Evolutionary conservation across 2,113 vertebrate species (phyloP).

Genomic region (Zosterops borbonicus): DNA sequence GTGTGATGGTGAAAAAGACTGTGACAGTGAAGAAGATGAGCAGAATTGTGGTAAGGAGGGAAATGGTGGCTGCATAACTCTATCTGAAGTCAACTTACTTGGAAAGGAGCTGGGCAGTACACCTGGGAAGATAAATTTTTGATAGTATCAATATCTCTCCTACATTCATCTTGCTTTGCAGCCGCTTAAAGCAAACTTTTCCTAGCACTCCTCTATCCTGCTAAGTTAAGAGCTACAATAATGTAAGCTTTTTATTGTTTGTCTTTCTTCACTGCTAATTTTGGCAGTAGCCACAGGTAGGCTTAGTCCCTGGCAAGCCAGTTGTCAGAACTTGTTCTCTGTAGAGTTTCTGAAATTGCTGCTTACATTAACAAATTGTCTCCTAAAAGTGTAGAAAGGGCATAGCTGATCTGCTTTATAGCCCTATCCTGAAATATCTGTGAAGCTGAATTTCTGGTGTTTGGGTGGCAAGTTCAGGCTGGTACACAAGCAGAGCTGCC

Average conservation of each 20-base stretch:
- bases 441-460: neutral
- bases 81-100: neutral
- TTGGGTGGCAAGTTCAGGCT: neutral
- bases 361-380: neutral
- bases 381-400: neutral
- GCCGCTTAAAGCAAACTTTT: neutral
- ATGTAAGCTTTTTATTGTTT: neutral
- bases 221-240: neutral
- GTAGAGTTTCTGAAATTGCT: neutral
- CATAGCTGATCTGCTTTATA: neutral
- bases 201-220: neutral
- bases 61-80: neutral
- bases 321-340: neutral
- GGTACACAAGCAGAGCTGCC: neutral
- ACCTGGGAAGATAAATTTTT: neutral
- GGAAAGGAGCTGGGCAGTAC: neutral
- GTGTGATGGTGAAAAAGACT: constrained; percentile 95
- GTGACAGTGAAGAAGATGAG: constrained; percentile 93
- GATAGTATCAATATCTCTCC: neutral
- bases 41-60: constrained; percentile 88
- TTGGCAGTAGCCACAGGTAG: neutral
- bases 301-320: neutral
- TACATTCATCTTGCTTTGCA: neutral
- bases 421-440: neutral
- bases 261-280: neutral